phyloP scores from a whole-genome alignment of 2,113 vertebrate genomes.

The Phyllopteryx taeniolatus region DNA sequence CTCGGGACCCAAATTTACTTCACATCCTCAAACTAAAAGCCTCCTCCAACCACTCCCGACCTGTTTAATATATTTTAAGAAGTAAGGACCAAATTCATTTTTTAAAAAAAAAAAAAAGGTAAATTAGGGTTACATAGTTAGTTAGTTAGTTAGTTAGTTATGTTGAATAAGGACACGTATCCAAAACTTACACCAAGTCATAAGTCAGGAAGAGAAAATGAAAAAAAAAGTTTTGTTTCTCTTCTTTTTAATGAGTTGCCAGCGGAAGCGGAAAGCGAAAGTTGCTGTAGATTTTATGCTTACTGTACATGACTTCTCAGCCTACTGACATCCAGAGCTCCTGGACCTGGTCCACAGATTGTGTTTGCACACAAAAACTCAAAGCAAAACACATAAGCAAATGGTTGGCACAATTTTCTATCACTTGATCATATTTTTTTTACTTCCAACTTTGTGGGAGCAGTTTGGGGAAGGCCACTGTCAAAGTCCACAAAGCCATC shows the following conservation, averaged over 20 bases:
- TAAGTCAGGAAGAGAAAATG: too few relatives aligned
- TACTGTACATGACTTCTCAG: too few relatives aligned
- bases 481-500: neutral
- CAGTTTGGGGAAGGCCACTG: neutral
- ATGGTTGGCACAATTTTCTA: neutral
- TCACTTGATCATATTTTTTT: neutral
- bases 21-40: slow-evolving; percentile 21
- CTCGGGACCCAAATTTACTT: slow-evolving; percentile 37
- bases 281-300: neutral
- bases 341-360: too few relatives aligned
- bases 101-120: too few relatives aligned
- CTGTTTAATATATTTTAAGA: neutral
- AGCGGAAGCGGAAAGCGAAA: neutral
- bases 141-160: too few relatives aligned
- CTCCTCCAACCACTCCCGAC: neutral
- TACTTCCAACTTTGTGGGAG: neutral
- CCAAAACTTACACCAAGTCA: too few relatives aligned
- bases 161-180: too few relatives aligned
- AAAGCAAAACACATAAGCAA: neutral
- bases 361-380: neutral
- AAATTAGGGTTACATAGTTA: too few relatives aligned
- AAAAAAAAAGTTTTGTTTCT: neutral
- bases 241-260: neutral
- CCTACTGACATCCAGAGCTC: too few relatives aligned
- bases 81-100: too few relatives aligned